Conservation (phyloP, 2,797 vertebrate species). For the Valencia hispanica region DNA sequence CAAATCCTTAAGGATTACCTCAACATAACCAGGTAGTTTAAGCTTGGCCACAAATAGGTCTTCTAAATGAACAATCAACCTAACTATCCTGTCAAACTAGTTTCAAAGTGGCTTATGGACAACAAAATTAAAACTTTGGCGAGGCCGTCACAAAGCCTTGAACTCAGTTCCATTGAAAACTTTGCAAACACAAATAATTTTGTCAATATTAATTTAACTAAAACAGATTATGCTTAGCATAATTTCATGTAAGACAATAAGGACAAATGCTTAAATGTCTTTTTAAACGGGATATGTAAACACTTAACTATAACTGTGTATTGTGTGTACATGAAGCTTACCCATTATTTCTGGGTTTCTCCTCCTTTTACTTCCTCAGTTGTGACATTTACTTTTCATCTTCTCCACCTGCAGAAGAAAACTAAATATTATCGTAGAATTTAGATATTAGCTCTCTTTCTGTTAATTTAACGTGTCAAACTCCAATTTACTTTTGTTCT, state of each 20-base stretch:
- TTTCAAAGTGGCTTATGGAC: not conserved
- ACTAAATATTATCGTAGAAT: not conserved
- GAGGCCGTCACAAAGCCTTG: not conserved
- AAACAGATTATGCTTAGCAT: not conserved
- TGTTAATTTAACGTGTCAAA: not conserved
- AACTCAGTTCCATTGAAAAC: not conserved
- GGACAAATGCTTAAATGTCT: not conserved
- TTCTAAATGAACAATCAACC: not conserved
- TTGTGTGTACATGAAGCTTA: constrained; percentile 24
- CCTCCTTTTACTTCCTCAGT: not conserved
- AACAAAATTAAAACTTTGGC: not conserved
- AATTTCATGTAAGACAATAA: not conserved
- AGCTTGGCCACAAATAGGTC: not conserved
- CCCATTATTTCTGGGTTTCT: constrained; percentile 36
- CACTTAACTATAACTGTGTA: not conserved
- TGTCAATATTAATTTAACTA: not conserved
- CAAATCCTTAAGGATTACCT: not conserved
- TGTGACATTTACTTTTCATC: not conserved
- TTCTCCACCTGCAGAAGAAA: constrained; percentile 29
- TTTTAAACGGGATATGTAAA: not conserved
- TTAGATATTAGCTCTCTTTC: not conserved
- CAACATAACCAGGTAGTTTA: not conserved
- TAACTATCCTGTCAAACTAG: not conserved
- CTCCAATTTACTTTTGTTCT: too few species aligned
- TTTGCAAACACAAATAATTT: not conserved